Percentiles rank a stretch among this genome's conserved stretches.
Conservation (phyloP, 92 coral and sea anemone genomes). For the Porites cylindrica region DNA sequence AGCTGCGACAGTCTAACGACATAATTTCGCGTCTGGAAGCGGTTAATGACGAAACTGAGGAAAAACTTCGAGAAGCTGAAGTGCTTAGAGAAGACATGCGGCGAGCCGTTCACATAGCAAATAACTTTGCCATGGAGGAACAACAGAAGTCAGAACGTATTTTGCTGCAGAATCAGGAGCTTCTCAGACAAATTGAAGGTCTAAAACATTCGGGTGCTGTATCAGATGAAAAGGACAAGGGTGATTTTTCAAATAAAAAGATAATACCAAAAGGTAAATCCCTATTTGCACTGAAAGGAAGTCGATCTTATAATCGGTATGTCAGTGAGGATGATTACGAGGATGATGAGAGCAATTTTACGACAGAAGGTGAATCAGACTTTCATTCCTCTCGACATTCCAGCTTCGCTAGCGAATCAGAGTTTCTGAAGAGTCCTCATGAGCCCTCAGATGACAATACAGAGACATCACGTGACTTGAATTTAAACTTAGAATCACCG, state of each 20-base stretch:
- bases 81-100: conserved; percentile 78
- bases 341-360: conserved; percentile 54
- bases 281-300: conserved; percentile 46
- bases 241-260: neutral
- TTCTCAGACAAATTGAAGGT: conserved; percentile 51
- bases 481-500: neutral
- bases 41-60: conserved; percentile 82
- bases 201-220: conserved; percentile 34
- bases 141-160: conserved; percentile 67
- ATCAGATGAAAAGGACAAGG: neutral
- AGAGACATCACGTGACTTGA: neutral
- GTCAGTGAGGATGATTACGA: conserved; percentile 70
- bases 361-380: conserved; percentile 67
- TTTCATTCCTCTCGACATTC: conserved; percentile 77
- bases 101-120: conserved; percentile 82
- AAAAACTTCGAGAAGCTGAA: conserved; percentile 79
- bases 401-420: conserved; percentile 71
- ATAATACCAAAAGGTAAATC: neutral
- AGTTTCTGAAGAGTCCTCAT: conserved; percentile 36
- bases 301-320: conserved; percentile 36
- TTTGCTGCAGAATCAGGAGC: conserved; percentile 60
- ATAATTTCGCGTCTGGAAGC: conserved; percentile 82
- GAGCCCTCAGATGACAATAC: conserved; percentile 5
- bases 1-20: conserved; percentile 82
- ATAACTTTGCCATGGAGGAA: conserved; percentile 88